Percentiles rank a stretch among this genome's conserved stretches.
Evolutionary conservation across 2,888 invertebrate species (phyloP).

Genomic region (Oxyteleia sp.): DNA sequence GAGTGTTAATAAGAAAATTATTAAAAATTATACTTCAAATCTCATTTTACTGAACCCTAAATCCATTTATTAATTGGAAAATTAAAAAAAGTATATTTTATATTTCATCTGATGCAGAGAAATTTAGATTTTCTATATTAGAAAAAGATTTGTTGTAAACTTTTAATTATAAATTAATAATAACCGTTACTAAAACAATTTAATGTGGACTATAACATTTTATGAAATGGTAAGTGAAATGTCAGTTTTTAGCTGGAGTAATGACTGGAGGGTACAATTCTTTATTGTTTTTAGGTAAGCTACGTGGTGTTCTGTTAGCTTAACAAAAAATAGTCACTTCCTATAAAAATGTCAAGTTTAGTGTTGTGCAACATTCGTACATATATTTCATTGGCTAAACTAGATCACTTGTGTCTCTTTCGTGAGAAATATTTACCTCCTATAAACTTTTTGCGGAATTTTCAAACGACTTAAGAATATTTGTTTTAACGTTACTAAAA

Average conservation of each 20-base stretch:
- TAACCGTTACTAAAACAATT: neutral
- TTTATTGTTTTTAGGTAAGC: constrained; percentile 3
- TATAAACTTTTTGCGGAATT: constrained; percentile 27
- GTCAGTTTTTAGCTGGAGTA: neutral
- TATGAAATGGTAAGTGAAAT: neutral
- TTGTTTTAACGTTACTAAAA: constrained; percentile 13
- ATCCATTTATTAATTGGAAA: too few relatives aligned
- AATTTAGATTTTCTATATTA: too few relatives aligned
- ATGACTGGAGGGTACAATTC: neutral
- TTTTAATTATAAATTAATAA: too few relatives aligned
- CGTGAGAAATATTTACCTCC: constrained; percentile 32
- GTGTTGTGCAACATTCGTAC: constrained; percentile 23
- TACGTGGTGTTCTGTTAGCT: neutral
- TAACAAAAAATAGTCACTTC: constrained; percentile 9
- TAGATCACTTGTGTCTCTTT: constrained; percentile 20
- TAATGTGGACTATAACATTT: neutral
- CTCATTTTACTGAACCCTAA: too few relatives aligned
- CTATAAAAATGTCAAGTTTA: constrained; percentile 53
- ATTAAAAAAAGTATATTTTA: too few relatives aligned
- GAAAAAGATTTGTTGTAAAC: too few relatives aligned
- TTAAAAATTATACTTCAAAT: too few relatives aligned
- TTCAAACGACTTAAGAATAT: constrained; percentile 24
- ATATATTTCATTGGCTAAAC: constrained; percentile 20
- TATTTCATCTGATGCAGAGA: too few relatives aligned
- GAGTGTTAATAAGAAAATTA: too few relatives aligned